phyloP scores from a whole-genome alignment of 2,797 vertebrate genomes.

The Squalus acanthias region DNA sequence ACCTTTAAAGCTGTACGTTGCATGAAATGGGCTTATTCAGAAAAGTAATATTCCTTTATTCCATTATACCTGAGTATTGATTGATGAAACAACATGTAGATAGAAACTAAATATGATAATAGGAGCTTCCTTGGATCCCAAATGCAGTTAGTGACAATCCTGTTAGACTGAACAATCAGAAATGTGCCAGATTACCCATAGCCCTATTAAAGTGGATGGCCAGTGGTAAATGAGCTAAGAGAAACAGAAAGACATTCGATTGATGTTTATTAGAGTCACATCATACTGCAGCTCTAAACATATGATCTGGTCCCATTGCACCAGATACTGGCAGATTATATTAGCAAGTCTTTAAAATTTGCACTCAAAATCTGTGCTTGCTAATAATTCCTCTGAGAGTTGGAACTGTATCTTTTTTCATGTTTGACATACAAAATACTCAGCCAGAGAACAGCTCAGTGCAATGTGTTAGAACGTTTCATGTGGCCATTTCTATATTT shows the following conservation, averaged over 20 bases:
- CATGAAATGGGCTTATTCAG: not conserved
- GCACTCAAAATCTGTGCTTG: not conserved
- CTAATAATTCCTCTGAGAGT: not conserved
- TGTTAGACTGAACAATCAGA: constrained; percentile 7
- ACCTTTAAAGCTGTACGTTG: not conserved
- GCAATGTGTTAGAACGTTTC: not conserved
- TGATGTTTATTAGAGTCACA: not conserved
- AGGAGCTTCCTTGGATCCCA: not conserved
- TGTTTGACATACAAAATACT: not conserved
- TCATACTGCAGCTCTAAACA: not conserved
- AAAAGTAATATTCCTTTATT: not conserved
- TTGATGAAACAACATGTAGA: constrained; percentile 2
- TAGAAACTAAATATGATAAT: constrained; percentile 18
- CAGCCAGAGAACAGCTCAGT: not conserved
- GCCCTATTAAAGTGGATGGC: not conserved
- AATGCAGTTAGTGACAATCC: not conserved
- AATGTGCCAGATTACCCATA: not conserved
- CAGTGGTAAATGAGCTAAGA: not conserved
- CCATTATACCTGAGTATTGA: constrained; percentile 24
- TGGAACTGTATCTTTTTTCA: not conserved
- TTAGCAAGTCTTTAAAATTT: not conserved
- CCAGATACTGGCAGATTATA: not conserved
- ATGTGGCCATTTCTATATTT: not conserved
- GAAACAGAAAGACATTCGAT: not conserved
- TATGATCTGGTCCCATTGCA: not conserved